phyloP scores from a whole-genome alignment of 2,113 vertebrate species.

The Chiloscyllium plagiosum region DNA sequence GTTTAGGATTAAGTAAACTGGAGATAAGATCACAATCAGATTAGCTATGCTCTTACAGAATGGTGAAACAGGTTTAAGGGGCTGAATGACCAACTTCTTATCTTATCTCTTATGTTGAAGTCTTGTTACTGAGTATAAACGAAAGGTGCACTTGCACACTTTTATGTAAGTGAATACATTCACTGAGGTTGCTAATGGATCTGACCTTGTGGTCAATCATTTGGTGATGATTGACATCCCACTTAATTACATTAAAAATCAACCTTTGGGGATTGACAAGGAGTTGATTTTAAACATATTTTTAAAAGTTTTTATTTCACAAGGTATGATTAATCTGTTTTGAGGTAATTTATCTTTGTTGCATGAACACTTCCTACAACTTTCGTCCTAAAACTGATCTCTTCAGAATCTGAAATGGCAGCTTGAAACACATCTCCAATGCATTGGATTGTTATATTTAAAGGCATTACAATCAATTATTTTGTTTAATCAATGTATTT shows the following conservation, averaged over 20 bases:
- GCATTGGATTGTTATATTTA: not conserved
- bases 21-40: not conserved
- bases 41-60: not conserved
- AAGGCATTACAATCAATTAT: not conserved
- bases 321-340: not conserved
- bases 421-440: not conserved
- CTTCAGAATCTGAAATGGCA: not conserved
- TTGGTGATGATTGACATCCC: not conserved
- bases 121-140: not conserved
- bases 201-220: not conserved
- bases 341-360: not conserved
- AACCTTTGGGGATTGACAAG: not conserved
- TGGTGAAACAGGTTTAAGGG: not conserved
- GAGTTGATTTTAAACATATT: not conserved
- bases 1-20: not conserved
- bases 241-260: not conserved
- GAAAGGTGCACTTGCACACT: not conserved
- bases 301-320: not conserved
- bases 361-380: not conserved
- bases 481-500: not conserved
- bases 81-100: not conserved
- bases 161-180: not conserved
- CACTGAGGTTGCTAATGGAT: not conserved
- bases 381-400: not conserved
- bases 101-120: not conserved